Base-by-base conservation (phyloP, 2,113 vertebrate genomes). In the Spea bombifrons region DNA sequence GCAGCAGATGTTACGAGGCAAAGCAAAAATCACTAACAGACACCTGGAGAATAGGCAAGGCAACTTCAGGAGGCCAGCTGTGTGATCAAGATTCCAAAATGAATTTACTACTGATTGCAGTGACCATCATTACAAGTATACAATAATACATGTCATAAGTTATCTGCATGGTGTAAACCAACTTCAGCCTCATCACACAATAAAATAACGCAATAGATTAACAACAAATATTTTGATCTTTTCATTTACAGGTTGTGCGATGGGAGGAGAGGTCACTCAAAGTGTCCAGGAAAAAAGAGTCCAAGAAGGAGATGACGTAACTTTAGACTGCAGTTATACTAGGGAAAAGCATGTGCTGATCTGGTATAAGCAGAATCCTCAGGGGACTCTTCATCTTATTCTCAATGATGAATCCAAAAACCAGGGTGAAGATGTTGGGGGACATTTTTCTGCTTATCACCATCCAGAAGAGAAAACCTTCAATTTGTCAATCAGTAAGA, bases 371-470 rank as follows among this genome's bases (percentile, higher is more conserved):
- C 77, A 80, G 64, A 73, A 73, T 7, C 16, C 71, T 9, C 63
- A 50, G 4, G 49, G 50, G 16, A 50, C 71, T 80, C 71, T 80
- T 4, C 8, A n/a, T 46, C 65, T 73, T 9, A 49, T 80, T 59
- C 77, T 80, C 53, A 63, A 80, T 44, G 77, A 73, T 80, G 64
- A 67, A 15, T 73, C 63, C 15, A 80, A 80, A 43, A 73, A 66
- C 5, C 63, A 73, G 49, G 50, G 73, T 59, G 46, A 73, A 7
- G 64, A 73, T 12, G 73, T 59, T 47, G 57, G 17, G 45, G 50
- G 59, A 4, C 50, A 71, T 3, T 67, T 73, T 8, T 67, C 63
- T 49, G 71, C 70, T 8, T 47, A 57, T 52, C 77, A 80, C 68
- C 64, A 59, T 46, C 9, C 77, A 9, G 63, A 57, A 7, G 46